Evolutionary conservation across 2,888 invertebrate species (phyloP).

Genomic region (Pycnomerus fuliginosus): DNA sequence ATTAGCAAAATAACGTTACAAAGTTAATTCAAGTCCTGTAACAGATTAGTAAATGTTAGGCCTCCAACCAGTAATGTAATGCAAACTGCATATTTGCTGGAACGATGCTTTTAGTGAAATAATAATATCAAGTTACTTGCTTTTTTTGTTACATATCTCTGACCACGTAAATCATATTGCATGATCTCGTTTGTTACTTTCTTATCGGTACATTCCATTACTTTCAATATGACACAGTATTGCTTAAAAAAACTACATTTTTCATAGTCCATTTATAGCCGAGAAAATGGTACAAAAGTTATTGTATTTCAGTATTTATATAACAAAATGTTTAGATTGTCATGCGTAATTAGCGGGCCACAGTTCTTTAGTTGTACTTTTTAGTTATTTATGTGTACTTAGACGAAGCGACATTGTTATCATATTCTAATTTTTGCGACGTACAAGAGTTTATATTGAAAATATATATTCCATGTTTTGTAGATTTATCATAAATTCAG

Average conservation of each 20-base stretch:
- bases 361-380: constrained; percentile 36
- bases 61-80: background rate
- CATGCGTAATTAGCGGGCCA: constrained; percentile 28
- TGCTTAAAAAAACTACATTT: background rate
- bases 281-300: background rate
- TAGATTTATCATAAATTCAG: constrained; percentile 48
- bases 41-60: constrained; percentile 19
- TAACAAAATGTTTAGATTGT: constrained; percentile 19
- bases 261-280: background rate
- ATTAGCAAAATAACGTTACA: constrained; percentile 6
- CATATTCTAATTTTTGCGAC: constrained; percentile 49
- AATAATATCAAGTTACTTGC: constrained; percentile 22
- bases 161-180: too few relatives aligned
- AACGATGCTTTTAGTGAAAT: constrained; percentile 27
- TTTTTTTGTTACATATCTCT: constrained; percentile 4
- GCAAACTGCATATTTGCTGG: constrained; percentile 1
- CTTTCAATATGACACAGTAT: background rate
- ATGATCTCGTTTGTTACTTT: constrained; percentile 2
- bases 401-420: constrained; percentile 49
- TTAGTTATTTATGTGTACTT: constrained; percentile 48
- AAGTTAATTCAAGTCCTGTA: constrained; percentile 11
- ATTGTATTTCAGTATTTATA: constrained; percentile 28
- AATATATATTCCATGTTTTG: constrained; percentile 52
- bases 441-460: constrained; percentile 52
- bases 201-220: constrained; percentile 16